phyloP scores from a whole-genome alignment of 2,113 vertebrate species.

The Todiramphus chloris region DNA sequence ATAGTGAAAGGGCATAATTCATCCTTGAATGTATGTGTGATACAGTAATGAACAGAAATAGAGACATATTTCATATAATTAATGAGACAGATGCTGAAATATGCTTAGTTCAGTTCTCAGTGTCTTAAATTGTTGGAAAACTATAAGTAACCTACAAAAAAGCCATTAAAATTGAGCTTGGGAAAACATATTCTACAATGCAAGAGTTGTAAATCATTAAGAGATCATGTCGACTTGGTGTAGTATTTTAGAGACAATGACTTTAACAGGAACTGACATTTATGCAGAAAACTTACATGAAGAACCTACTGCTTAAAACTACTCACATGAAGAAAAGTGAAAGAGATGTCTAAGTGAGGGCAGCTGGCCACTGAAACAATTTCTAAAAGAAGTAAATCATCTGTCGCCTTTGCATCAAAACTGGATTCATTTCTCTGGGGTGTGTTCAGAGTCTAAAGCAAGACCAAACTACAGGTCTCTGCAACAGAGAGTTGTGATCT shows the following conservation, averaged over 20 bases:
- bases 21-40: neutral
- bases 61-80: neutral
- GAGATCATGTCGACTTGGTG: neutral
- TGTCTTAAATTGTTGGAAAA: neutral
- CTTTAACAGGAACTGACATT: neutral
- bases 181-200: neutral
- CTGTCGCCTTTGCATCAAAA: neutral
- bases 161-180: neutral
- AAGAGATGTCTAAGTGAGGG: neutral
- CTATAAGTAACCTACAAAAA: neutral
- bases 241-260: neutral
- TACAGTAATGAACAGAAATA: neutral
- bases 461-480: neutral
- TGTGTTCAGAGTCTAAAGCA: neutral
- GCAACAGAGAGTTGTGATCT: neutral
- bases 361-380: neutral
- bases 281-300: neutral
- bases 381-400: neutral
- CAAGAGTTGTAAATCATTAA: neutral
- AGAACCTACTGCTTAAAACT: neutral
- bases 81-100: neutral
- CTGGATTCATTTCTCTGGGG: neutral
- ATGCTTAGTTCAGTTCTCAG: neutral
- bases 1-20: neutral
- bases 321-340: neutral